A percentile compares a stretch with the other conserved stretches of the same genome.
Conservation (phyloP, 2,113 vertebrate species). For the Nothoprocta pentlandii region DNA sequence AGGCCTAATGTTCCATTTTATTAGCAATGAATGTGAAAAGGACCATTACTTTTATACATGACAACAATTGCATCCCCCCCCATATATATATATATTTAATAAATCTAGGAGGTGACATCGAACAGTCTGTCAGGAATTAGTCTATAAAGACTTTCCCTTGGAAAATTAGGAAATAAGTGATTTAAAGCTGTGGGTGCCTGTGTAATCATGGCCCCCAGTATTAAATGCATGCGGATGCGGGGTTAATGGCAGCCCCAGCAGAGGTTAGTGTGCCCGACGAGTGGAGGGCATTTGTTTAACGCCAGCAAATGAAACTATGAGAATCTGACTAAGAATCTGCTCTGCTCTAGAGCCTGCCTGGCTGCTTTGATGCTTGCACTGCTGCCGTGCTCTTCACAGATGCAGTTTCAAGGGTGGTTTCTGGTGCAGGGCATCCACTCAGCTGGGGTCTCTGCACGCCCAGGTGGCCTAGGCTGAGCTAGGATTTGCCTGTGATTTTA, state of each 20-base stretch:
- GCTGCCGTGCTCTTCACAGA: neutral
- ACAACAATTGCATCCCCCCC: neutral
- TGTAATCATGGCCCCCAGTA: neutral
- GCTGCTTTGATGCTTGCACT: neutral
- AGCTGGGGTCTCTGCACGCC: neutral
- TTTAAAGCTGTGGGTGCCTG: neutral
- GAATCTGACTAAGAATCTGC: neutral
- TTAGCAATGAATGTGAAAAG: neutral
- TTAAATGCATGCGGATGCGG: neutral
- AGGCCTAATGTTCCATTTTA: neutral
- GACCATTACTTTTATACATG: rapidly evolving
- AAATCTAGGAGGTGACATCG: neutral
- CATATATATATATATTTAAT: neutral
- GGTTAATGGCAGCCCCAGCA: neutral
- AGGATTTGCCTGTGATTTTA: neutral
- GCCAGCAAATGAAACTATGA: neutral
- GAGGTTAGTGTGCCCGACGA: neutral
- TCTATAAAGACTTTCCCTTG: neutral
- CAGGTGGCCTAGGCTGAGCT: neutral
- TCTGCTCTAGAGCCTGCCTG: neutral
- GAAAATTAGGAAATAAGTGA: neutral
- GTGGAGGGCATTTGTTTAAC: neutral
- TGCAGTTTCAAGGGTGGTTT: neutral
- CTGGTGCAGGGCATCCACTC: neutral
- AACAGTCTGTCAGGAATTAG: neutral